Conservation (phyloP, 1,140 invertebrate genomes). For the Hycleus phaleratus region DNA sequence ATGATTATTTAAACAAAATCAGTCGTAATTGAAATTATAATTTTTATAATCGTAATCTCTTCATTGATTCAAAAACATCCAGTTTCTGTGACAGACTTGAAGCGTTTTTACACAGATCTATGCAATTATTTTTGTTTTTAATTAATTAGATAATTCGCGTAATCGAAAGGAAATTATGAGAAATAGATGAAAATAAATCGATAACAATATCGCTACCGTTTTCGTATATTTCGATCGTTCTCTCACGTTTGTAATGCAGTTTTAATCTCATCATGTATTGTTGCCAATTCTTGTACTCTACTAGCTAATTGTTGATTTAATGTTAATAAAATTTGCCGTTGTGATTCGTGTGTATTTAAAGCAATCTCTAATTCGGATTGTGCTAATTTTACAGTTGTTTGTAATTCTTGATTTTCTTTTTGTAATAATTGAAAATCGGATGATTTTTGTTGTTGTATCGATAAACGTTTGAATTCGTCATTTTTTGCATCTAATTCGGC, state of each 20-base stretch:
- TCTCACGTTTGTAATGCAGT: constrained; percentile 70
- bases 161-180: too few relatives aligned
- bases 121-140: constrained; percentile 1
- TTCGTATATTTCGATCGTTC: constrained; percentile 15
- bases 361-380: constrained; percentile 79
- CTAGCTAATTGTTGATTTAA: constrained; percentile 75
- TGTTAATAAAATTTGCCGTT: constrained; percentile 75
- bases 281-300: constrained; percentile 78
- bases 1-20: too few relatives aligned
- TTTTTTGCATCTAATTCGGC: constrained; percentile 69
- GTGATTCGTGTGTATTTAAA: constrained; percentile 71
- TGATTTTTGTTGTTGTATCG: constrained; percentile 19
- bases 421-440: constrained; percentile 43
- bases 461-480: constrained; percentile 59
- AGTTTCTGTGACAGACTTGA: constrained; percentile 4
- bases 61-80: too few relatives aligned
- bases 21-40: too few relatives aligned
- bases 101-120: constrained; percentile 14
- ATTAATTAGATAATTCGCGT: too few relatives aligned
- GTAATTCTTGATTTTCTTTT: constrained; percentile 66
- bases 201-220: neutral
- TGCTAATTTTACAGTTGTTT: constrained; percentile 62
- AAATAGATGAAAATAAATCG: too few relatives aligned
- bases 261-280: constrained; percentile 76
- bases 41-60: too few relatives aligned